phyloP scores from a whole-genome alignment of 2,888 invertebrate species.

The Geophilus truncorum region DNA sequence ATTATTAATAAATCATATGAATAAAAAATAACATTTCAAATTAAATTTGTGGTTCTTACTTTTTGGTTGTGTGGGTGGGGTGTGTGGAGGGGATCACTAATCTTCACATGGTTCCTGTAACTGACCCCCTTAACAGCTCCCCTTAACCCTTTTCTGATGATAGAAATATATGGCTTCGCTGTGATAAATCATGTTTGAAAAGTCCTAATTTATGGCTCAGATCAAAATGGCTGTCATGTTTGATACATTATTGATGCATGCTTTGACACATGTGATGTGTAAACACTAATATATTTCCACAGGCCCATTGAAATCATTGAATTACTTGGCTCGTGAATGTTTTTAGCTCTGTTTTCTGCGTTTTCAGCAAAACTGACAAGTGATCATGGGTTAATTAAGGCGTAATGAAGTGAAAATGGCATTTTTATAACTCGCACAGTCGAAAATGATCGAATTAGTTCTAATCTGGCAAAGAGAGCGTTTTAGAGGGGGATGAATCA shows the following conservation, averaged over 20 bases:
- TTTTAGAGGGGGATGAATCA: too few species aligned
- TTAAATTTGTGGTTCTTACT: neutral
- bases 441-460: too few species aligned
- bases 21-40: slow-evolving; percentile 21
- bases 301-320: neutral
- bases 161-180: too few species aligned
- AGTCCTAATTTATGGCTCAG: neutral
- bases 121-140: too few species aligned
- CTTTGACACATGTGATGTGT: neutral
- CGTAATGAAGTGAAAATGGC: neutral
- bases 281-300: too few species aligned
- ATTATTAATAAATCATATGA: slow-evolving; percentile 25
- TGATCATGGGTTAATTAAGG: neutral
- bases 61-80: too few species aligned
- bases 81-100: neutral
- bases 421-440: neutral
- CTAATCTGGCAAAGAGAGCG: too few species aligned
- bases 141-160: too few species aligned
- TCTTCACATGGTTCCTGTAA: neutral
- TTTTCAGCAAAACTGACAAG: neutral
- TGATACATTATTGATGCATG: neutral
- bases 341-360: neutral
- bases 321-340: neutral
- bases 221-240: neutral
- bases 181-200: too few species aligned